Conservation (phyloP, 2,113 vertebrate species). For the Elachura formosa region DNA sequence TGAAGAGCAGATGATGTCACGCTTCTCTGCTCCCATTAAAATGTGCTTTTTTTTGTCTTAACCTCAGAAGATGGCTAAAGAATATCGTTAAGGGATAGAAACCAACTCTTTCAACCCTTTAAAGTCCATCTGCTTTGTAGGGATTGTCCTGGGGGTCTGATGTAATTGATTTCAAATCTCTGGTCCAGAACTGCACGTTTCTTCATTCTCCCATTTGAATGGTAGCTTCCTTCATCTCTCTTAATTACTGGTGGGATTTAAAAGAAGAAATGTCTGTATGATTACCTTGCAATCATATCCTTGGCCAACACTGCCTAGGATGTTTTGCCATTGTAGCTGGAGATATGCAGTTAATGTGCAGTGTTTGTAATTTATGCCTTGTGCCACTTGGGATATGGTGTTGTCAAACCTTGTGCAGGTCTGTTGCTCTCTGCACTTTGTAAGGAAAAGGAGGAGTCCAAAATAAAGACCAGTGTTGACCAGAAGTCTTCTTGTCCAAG, state of each 20-base stretch:
- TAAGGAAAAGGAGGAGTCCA: not conserved
- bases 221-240: not conserved
- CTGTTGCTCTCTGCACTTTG: not conserved
- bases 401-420: not conserved
- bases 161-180: not conserved
- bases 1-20: constrained; percentile 34
- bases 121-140: not conserved
- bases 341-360: not conserved
- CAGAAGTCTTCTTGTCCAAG: not conserved
- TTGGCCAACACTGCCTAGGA: not conserved
- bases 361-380: not conserved
- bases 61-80: not conserved
- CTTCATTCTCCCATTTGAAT: not conserved
- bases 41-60: not conserved
- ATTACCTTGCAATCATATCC: not conserved
- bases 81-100: not conserved
- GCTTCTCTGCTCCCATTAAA: not conserved
- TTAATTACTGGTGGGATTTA: not conserved
- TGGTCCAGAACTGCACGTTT: not conserved
- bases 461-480: not conserved
- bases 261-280: not conserved
- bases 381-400: not conserved
- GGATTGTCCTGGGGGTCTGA: not conserved
- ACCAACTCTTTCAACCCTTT: not conserved
- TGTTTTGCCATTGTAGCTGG: not conserved